phyloP scores from a whole-genome alignment of 2,888 invertebrate genomes.

The Nephrotoma flavescens region DNA sequence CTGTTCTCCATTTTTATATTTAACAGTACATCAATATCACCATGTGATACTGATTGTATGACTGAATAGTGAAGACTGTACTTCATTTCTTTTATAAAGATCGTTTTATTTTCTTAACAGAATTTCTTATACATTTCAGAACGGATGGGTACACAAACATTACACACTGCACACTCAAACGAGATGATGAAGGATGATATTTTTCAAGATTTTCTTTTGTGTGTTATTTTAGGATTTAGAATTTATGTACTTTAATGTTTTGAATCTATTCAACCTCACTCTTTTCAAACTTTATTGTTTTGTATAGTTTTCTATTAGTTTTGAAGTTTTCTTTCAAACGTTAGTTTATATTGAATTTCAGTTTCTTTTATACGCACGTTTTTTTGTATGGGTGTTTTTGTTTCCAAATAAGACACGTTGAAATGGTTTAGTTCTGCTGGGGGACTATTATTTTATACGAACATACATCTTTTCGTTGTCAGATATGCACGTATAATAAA shows the following conservation, averaged over 20 bases:
- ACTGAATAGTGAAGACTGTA: not conserved
- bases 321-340: not conserved
- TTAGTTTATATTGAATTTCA: not conserved
- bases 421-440: not conserved
- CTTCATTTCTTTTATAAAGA: not conserved
- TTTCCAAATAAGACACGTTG: not conserved
- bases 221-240: not conserved
- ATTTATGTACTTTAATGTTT: not conserved
- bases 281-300: not conserved
- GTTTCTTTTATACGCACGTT: not conserved
- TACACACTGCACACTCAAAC: not conserved
- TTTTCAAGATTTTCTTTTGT: not conserved
- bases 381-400: not conserved
- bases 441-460: not conserved
- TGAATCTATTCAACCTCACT: not conserved
- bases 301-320: not conserved
- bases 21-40: not conserved
- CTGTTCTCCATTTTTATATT: not conserved
- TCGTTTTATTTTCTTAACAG: not conserved
- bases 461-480: not conserved
- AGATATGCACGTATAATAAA: not conserved
- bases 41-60: not conserved
- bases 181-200: not conserved
- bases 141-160: no score
- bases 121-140: not conserved